Conservation (phyloP, 2,797 vertebrate species). For the Cynodonichthys magdalenae region DNA sequence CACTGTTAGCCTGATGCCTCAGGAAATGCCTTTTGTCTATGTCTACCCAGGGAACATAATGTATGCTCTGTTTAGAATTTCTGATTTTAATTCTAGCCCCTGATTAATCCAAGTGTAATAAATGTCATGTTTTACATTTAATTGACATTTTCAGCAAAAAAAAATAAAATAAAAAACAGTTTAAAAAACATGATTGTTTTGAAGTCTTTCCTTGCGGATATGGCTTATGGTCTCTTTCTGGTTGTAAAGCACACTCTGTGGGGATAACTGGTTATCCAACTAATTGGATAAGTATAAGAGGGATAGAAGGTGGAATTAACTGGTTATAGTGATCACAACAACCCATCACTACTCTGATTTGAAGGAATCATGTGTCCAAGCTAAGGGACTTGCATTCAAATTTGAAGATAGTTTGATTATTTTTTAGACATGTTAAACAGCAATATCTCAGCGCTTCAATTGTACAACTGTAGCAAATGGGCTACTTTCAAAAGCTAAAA, state of each 20-base stretch:
- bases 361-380: conserved; percentile 36
- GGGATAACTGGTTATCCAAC: conserved; percentile 48
- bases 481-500: conserved; percentile 54
- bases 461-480: conserved; percentile 3
- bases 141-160: not conserved
- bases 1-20: conserved; percentile 38
- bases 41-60: conserved; percentile 23
- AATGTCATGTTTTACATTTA: not conserved
- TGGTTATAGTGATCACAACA: conserved; percentile 67
- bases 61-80: conserved; percentile 20
- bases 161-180: no score
- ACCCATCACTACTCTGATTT: conserved; percentile 19
- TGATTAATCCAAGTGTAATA: conserved; percentile 20
- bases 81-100: conserved; percentile 17
- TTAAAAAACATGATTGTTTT: conserved; percentile 33
- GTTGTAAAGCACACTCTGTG: conserved; percentile 65
- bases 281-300: conserved; percentile 74
- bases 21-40: conserved; percentile 37
- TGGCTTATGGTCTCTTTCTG: conserved; percentile 60
- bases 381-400: conserved; percentile 57
- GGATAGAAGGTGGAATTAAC: conserved; percentile 65
- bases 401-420: conserved; percentile 7
- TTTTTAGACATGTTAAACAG: conserved; percentile 17
- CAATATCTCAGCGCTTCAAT: conserved; percentile 8
- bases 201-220: conserved; percentile 67